Evolutionary conservation across 2,888 invertebrate species (phyloP).

Genomic region (Tiliacea aurago): DNA sequence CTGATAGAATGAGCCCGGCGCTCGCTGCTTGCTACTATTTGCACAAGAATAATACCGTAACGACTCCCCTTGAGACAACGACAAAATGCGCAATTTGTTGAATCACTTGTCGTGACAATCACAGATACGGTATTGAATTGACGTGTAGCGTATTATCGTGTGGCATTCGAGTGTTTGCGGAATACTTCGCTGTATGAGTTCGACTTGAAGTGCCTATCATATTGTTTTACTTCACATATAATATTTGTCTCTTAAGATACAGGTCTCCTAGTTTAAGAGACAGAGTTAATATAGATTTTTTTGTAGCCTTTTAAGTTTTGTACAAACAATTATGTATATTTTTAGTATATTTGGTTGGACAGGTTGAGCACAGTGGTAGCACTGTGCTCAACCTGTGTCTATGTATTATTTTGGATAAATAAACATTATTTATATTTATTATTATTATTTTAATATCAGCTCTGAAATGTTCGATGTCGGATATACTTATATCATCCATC

Average conservation of each 20-base stretch:
- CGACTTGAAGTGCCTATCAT: neutral
- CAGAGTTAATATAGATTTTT: too few relatives aligned
- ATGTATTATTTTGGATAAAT: too few relatives aligned
- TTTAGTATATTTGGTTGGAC: too few relatives aligned
- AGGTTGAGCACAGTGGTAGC: too few relatives aligned
- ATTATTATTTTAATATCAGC: too few relatives aligned
- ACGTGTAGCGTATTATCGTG: conserved; percentile 48
- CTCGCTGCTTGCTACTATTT: conserved; percentile 70
- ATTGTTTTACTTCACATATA: conserved; percentile 4
- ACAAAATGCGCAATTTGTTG: conserved; percentile 78
- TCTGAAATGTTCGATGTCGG: neutral
- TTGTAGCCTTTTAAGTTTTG: too few relatives aligned
- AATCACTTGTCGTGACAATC: conserved; percentile 70
- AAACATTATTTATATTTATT: too few relatives aligned
- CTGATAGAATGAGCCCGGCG: conserved; percentile 75
- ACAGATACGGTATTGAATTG: conserved; percentile 62
- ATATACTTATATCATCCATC: too few relatives aligned
- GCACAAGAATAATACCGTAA: conserved; percentile 71
- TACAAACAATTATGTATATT: too few relatives aligned
- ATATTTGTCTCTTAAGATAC: too few relatives aligned
- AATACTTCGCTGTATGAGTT: conserved; percentile 9
- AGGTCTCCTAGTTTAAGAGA: too few relatives aligned
- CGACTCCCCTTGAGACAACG: conserved; percentile 69
- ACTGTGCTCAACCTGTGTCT: too few relatives aligned
- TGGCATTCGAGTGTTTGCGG: conserved; percentile 42